Base-by-base conservation (phyloP, 2,888 invertebrate species). In the Drosophila neonasuta region DNA sequence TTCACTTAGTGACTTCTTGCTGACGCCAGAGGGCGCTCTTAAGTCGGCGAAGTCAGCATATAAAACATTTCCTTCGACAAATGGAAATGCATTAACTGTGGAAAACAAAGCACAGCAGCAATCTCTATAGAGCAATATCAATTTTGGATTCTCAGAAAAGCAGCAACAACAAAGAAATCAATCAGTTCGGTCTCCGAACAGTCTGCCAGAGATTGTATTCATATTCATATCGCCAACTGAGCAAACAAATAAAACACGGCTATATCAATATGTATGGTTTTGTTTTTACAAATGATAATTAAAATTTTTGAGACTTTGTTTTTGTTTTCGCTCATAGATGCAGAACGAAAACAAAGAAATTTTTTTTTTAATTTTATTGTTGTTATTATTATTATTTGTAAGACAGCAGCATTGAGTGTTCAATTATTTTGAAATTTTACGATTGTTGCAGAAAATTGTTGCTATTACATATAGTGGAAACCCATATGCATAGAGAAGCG, bases 141-240 rank as follows among this genome's bases (percentile, higher is more conserved):
- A 46, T 56, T 24, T 32, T 24, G 8, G 15, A 49, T 13, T 46
- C 29, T 29, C n/a, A 20, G 44, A 44, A 55, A 54, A 44, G 32
- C 17, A 13, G n/a, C 11, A 29, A 46, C 17, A 54, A 63, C 62
- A 63, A 63, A 57, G 58, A 58, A 57, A 63, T 63, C 50, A 50
- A 63, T 63, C 63, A 63, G 45, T 17, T 57, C 20, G 42, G 63
- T 45, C 59, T 50, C 63, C 59, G 32, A 30, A 32, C 45, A 51
- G 63, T 63, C 50, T 63, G 62, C n/a, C 30, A 48, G 8, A 15
- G 9, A 15, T 34, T 7, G 7, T 34, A 36, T 56, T 46, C 24
- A 24, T 24, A 56, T 8, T 48, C 24, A 48, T 39, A 29, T 24
- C 36, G 24, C 34, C 29, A 34, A 45, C 45, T 13, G 57, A 32